Evolutionary conservation across 2,888 invertebrate genomes (phyloP), one percentile per base, ranked within the genome.

Genomic region (Spialia ferax): DNA sequence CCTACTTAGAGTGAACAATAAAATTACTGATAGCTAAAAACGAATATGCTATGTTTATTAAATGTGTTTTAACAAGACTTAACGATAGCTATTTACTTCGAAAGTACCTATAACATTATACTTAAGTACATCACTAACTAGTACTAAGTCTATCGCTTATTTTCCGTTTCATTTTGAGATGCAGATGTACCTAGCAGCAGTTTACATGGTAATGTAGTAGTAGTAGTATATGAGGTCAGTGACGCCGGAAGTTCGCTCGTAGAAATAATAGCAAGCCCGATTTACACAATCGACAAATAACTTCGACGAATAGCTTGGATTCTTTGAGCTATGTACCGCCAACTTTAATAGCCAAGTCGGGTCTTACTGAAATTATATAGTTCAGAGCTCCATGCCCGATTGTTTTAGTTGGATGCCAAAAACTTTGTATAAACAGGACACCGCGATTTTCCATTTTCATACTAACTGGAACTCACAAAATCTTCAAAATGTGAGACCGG

Each of bases 271-370:
- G 42, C 63, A 15, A 11, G 55, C 15, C 29, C 29, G 63, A 54
- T 63, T 63, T 63, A 63, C 63, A 63, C 63, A 63, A 55, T 66
- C 60, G 54, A 60, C 54, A 60, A 66, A 60, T 60, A 60, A 60
- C 60, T 66, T 29, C 29, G 52, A 42, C 29, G 55, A 61, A 65
- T 65, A 59, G 45, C 42, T 61, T 18, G 29, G 6, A 22, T 60
- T 45, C 45, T 23, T 61, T 32, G 48, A 66, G 45, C 48, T 61
- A 59, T 59, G 67, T 61, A 54, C 48, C 54, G 15, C 60, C 23
- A 61, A 55, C 66, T 61, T 45, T 55, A 61, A 61, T 67, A 45
- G 32, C 45, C 45, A 22, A 60, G 45, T 61, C 52, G 52, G n/a
- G 54, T 60, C 32, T 61, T 42, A 54, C 54, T 61, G 54, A 54